phyloP scores from a whole-genome alignment of 2,113 vertebrate genomes.

The Cyanoramphus novaezelandiae region DNA sequence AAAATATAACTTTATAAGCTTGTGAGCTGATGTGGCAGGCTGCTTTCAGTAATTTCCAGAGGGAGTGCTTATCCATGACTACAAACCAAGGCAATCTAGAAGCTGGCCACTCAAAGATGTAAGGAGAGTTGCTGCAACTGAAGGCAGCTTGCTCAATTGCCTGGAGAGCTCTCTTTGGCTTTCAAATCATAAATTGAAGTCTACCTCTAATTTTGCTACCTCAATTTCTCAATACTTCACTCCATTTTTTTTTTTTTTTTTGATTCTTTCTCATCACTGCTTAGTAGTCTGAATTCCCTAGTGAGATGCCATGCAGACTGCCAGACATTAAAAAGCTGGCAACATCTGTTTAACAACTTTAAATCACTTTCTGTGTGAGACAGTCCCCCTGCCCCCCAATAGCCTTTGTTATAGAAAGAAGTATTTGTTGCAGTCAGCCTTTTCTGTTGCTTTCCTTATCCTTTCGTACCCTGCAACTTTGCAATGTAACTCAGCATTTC shows the following conservation, averaged over 20 bases:
- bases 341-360: not conserved
- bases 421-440: not conserved
- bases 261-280: not conserved
- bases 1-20: constrained; percentile 41
- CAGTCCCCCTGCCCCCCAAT: not conserved
- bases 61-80: constrained; percentile 41
- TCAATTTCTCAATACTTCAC: not conserved
- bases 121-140: not conserved
- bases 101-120: not conserved
- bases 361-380: not conserved
- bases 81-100: constrained; percentile 41
- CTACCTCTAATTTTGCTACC: constrained; percentile 43
- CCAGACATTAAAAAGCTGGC: constrained; percentile 4
- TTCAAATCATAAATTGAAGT: constrained; percentile 52
- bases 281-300: not conserved
- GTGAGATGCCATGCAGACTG: not conserved
- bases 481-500: not conserved
- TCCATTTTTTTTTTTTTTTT: not conserved
- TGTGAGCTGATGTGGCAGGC: constrained; percentile 4
- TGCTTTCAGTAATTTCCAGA: constrained; percentile 59
- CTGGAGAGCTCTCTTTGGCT: constrained; percentile 34
- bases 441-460: not conserved
- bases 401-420: not conserved
- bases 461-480: not conserved
- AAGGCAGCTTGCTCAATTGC: constrained; percentile 15